Evolutionary conservation across 2,113 vertebrate genomes (phyloP).

Genomic region (Marmota flaviventris): DNA sequence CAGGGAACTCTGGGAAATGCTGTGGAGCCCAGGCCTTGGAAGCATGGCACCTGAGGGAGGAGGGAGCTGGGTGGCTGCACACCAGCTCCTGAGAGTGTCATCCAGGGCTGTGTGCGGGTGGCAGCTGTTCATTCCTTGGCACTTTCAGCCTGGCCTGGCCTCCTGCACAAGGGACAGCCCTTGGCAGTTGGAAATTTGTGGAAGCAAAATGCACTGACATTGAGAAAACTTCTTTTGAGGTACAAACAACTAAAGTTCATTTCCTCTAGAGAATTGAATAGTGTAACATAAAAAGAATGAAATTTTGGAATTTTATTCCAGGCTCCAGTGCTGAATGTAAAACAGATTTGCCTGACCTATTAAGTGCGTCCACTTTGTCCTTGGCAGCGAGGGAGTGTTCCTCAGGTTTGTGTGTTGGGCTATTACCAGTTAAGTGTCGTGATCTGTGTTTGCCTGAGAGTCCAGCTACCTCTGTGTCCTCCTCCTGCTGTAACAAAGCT

Average conservation of each 20-base stretch:
- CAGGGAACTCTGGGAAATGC: no score
- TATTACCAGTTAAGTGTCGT: background rate
- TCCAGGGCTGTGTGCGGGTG: background rate
- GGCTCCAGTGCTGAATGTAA: background rate
- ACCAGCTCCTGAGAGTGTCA: fast-evolving
- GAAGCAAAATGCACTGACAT: background rate
- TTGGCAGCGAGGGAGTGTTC: background rate
- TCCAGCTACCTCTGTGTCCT: background rate
- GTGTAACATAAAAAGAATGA: background rate
- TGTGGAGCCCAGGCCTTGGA: background rate
- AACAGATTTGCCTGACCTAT: background rate
- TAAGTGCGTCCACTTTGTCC: background rate
- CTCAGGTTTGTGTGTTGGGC: background rate
- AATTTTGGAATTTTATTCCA: background rate
- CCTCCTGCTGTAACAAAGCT: background rate
- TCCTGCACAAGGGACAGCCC: background rate
- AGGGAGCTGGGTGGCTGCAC: fast-evolving
- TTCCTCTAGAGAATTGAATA: background rate
- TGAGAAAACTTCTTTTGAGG: background rate
- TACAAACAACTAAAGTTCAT: background rate
- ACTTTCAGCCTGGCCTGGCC: no score
- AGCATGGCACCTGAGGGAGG: no score
- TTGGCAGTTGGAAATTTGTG: background rate
- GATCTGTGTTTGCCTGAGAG: background rate
- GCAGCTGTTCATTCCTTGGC: background rate